These are phyloP conservation scores for Phyllotis vaccarum DNA, from an alignment of 2,797 vertebrate species.

Conservation along the genomic window DNA sequence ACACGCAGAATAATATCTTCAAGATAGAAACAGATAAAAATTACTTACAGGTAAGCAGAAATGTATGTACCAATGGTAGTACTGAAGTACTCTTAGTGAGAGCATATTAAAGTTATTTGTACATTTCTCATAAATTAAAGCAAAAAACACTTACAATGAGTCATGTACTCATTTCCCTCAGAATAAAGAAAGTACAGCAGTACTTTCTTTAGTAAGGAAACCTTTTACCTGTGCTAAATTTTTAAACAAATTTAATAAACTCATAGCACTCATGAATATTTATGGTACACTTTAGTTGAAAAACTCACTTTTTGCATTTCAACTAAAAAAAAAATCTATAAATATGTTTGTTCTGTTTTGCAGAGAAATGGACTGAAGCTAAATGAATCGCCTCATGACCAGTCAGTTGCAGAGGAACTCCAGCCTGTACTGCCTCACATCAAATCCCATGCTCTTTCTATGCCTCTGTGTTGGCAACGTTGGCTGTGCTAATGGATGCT, in stretches of 20 bases:
- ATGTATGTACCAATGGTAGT: background rate
- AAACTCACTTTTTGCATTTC: slow-evolving; percentile 41
- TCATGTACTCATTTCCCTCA: background rate
- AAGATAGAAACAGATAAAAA: slow-evolving; percentile 47
- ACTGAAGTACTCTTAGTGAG: background rate
- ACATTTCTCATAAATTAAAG: slow-evolving; percentile 42
- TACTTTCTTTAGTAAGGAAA: slow-evolving; percentile 57
- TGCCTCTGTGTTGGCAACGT: background rate
- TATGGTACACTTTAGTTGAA: slow-evolving; percentile 59
- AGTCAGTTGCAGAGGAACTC: slow-evolving; percentile 18
- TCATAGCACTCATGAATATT: slow-evolving; percentile 58
- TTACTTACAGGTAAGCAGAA: slow-evolving; percentile 24
- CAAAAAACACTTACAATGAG: background rate
- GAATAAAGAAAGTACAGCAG: slow-evolving; percentile 9
- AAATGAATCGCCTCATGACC: slow-evolving; percentile 21
- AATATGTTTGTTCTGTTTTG: slow-evolving; percentile 53
- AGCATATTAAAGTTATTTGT: slow-evolving; percentile 25
- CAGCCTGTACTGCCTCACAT: background rate
- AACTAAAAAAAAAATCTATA: slow-evolving; percentile 38
- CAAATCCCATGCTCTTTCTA: slow-evolving; percentile 1
- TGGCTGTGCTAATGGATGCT: slow-evolving; percentile 46
- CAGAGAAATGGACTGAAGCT: slow-evolving; percentile 44
- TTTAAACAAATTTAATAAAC: slow-evolving; percentile 67
- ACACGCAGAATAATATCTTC: background rate
- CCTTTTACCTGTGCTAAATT: slow-evolving; percentile 53